These are phyloP conservation scores for Petrolisthes manimaculis DNA, from an alignment of 2,888 invertebrate genomes.

Conservation along the genomic window DNA sequence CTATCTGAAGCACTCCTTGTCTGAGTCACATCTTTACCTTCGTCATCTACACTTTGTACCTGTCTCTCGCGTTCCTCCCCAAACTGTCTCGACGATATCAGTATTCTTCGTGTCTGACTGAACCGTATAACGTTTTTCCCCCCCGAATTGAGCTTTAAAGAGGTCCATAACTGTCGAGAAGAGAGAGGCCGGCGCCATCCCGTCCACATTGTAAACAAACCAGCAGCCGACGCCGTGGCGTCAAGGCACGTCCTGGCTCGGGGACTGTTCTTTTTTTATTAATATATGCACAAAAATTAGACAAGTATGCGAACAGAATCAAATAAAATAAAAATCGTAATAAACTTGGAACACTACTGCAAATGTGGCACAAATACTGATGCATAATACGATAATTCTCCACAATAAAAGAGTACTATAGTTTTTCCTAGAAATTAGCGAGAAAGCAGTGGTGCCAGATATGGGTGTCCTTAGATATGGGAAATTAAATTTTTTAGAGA, in stretches of 20 bases:
- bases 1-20: neutral
- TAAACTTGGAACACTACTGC: too few relatives aligned
- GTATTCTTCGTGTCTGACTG: neutral
- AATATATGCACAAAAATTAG: too few relatives aligned
- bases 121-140: neutral
- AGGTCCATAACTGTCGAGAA: slow-evolving; percentile 24
- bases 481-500: too few relatives aligned
- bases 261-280: neutral
- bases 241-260: neutral
- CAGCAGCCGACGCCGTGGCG: slow-evolving; percentile 46
- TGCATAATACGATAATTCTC: too few relatives aligned
- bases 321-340: too few relatives aligned
- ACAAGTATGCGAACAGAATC: too few relatives aligned
- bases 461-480: too few relatives aligned
- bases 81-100: neutral
- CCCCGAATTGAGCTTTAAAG: neutral
- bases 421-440: too few relatives aligned
- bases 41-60: slow-evolving; percentile 3
- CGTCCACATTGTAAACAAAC: slow-evolving; percentile 54
- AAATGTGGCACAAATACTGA: too few relatives aligned
- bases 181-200: slow-evolving; percentile 26
- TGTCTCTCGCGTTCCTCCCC: neutral
- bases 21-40: neutral
- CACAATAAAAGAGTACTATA: too few relatives aligned
- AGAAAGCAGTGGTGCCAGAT: too few relatives aligned